These are phyloP conservation scores for Leucophenga maculata DNA, from an alignment of 2,888 invertebrate species.

Conservation along the genomic window DNA sequence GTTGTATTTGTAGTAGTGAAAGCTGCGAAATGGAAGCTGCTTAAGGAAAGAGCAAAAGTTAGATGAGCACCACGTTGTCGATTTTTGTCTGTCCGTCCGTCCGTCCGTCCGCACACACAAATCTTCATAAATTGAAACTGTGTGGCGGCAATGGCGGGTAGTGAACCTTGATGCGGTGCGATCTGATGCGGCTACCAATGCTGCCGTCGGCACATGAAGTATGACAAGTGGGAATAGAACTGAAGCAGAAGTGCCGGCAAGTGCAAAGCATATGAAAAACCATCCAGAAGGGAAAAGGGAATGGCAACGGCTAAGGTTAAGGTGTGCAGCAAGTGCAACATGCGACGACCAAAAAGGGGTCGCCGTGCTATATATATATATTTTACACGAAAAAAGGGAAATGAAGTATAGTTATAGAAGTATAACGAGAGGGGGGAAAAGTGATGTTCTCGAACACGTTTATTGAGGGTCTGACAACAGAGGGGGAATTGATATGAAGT, in stretches of 20 bases:
- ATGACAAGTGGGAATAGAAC: conserved; percentile 54
- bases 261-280: neutral
- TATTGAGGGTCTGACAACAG: neutral
- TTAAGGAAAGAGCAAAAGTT: conserved; percentile 19
- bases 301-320: neutral
- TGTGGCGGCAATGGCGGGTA: conserved; percentile 25
- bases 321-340: conserved; percentile 1
- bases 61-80: neutral
- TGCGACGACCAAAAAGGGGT: neutral
- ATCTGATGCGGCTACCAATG: neutral
- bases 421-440: neutral
- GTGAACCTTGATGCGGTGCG: conserved; percentile 1
- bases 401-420: neutral
- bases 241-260: conserved; percentile 54
- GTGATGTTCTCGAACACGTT: neutral
- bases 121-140: conserved; percentile 67
- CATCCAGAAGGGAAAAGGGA: neutral
- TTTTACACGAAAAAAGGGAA: too few species aligned
- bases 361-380: neutral
- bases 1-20: neutral
- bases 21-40: neutral
- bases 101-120: conserved; percentile 58
- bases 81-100: too few species aligned
- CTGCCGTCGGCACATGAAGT: conserved; percentile 20
- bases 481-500: conserved; percentile 38